Conservation (phyloP, 2,113 vertebrate genomes). For the Rostratula benghalensis region DNA sequence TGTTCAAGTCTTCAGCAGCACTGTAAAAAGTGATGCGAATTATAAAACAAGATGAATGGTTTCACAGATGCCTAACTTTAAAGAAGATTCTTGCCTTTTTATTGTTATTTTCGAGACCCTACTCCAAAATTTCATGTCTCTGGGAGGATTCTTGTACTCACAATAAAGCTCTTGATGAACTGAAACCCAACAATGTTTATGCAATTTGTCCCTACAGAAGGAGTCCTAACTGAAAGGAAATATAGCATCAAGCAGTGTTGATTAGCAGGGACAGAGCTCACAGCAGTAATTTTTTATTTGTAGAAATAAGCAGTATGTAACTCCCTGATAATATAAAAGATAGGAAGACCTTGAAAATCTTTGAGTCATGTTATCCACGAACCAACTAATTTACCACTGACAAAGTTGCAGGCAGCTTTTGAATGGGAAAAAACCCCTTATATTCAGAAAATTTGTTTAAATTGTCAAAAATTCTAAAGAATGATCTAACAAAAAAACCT, state of each 20-base stretch:
- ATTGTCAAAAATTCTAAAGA: not conserved
- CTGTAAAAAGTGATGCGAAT: not conserved
- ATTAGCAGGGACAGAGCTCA: not conserved
- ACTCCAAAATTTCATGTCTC: not conserved
- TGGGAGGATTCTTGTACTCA: not conserved
- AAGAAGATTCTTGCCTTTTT: not conserved
- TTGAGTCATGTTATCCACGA: not conserved
- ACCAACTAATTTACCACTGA: not conserved
- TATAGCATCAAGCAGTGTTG: not conserved
- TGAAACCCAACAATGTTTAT: not conserved
- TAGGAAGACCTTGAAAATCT: not conserved
- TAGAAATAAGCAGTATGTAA: not conserved
- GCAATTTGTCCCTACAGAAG: not conserved
- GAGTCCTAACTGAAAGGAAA: not conserved
- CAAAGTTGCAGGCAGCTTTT: not conserved
- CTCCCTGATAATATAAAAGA: not conserved
- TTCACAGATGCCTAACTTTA: not conserved
- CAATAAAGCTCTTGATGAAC: not conserved
- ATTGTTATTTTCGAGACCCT: not conserved
- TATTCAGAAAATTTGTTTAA: not conserved
- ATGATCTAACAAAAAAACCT: not conserved
- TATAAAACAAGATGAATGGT: not conserved
- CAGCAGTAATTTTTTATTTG: not conserved
- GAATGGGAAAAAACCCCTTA: not conserved
- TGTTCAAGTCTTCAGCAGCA: not conserved